Conservation (phyloP, 2,113 vertebrate genomes). For the Pangasianodon hypophthalmus region DNA sequence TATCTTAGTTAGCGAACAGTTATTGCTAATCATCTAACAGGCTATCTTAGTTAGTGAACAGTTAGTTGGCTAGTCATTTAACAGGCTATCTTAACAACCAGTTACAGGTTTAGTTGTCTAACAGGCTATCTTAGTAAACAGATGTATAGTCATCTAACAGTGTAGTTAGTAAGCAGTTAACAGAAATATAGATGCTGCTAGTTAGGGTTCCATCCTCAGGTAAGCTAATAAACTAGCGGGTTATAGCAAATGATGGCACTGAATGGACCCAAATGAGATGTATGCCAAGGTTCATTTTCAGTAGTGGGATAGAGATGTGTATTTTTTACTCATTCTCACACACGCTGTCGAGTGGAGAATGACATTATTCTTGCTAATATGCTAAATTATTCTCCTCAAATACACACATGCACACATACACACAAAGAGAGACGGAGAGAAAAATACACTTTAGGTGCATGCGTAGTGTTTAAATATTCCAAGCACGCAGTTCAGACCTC, state of each 20-base stretch:
- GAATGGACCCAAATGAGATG: not conserved
- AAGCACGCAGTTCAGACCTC: not conserved
- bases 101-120: too few relatives aligned
- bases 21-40: not conserved
- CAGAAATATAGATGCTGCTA: not conserved
- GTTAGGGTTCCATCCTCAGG: not conserved
- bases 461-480: conserved; percentile 20
- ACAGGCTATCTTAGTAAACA: not conserved
- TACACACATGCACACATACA: not conserved
- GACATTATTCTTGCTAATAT: conserved; percentile 1
- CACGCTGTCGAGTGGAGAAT: not conserved
- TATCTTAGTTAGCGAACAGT: not conserved
- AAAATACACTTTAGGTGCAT: conserved; percentile 4
- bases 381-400: not conserved
- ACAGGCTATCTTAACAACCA: not conserved
- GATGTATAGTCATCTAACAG: too few relatives aligned
- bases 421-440: not conserved
- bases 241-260: not conserved
- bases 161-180: not conserved
- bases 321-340: not conserved
- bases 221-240: not conserved
- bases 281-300: not conserved
- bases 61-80: too few relatives aligned
- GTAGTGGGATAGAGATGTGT: not conserved
- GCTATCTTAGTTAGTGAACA: not conserved